Conservation (phyloP, 2,113 vertebrate species). For the Pomatostomus ruficeps region DNA sequence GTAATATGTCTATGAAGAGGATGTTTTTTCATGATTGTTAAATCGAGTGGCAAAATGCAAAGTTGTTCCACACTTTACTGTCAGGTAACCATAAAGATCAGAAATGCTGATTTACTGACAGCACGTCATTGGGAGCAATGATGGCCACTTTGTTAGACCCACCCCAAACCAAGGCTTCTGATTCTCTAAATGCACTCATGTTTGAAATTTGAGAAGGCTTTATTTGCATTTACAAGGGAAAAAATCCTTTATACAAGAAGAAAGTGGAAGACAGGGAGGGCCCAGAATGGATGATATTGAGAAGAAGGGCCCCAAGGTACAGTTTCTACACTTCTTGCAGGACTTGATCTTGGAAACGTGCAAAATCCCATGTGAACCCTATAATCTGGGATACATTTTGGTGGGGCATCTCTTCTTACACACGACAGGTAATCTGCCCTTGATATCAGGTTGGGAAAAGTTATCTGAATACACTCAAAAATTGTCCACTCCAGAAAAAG, state of each 20-base stretch:
- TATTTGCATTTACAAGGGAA: background rate
- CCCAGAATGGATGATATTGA: background rate
- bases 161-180: background rate
- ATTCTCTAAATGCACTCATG: background rate
- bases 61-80: background rate
- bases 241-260: background rate
- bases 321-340: background rate
- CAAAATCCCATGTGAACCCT: background rate
- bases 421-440: fast-evolving
- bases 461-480: background rate
- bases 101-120: background rate
- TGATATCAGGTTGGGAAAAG: background rate
- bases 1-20: background rate
- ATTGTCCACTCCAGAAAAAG: background rate
- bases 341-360: background rate
- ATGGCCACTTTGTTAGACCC: background rate
- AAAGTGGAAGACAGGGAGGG: background rate
- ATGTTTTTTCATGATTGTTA: background rate
- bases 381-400: background rate
- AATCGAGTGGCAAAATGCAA: background rate
- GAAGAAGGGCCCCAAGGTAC: fast-evolving
- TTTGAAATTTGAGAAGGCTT: background rate
- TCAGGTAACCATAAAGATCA: background rate
- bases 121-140: background rate
- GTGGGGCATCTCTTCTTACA: background rate